Percentiles rank a stretch among this genome's conserved stretches.
Evolutionary conservation across 92 coral and sea anemone species (phyloP).

Genomic region (Actinernus sp.): DNA sequence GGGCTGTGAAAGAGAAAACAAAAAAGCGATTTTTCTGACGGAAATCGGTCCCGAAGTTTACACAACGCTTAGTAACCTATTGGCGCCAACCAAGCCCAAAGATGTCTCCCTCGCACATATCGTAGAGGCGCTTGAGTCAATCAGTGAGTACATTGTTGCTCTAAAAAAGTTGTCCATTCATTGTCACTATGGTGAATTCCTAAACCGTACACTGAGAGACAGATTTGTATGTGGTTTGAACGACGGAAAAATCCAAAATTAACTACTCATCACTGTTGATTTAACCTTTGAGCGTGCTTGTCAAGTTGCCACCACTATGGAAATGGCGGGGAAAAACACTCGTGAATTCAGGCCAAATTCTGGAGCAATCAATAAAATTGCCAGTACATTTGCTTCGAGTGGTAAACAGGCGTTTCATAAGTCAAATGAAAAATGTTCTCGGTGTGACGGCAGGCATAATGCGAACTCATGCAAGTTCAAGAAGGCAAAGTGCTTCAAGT

Average conservation of each 20-base stretch:
- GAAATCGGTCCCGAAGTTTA: conserved; percentile 64
- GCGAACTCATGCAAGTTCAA: conserved; percentile 48
- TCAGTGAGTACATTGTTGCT: conserved; percentile 41
- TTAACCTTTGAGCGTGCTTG: conserved; percentile 54
- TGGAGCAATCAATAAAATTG: conserved; percentile 12
- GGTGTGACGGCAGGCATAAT: conserved; percentile 59
- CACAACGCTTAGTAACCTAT: conserved; percentile 35
- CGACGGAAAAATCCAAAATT: conserved; percentile 55
- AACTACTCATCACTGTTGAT: conserved; percentile 26
- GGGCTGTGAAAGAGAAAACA: conserved; percentile 28
- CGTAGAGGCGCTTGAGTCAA: conserved; percentile 24
- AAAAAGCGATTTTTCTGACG: conserved; percentile 51
- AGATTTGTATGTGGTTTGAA: conserved; percentile 64
- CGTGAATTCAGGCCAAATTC: conserved; percentile 51
- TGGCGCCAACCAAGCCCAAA: conserved; percentile 43
- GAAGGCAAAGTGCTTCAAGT: conserved; percentile 43
- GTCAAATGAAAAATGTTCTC: conserved; percentile 21
- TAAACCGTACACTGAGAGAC: conserved; percentile 47
- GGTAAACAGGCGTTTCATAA: conserved; percentile 8
- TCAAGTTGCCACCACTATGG: conserved; percentile 55
- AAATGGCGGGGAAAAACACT: conserved; percentile 70
- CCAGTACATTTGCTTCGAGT: conserved; percentile 25
- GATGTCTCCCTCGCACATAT: conserved; percentile 30
- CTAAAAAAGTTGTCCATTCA: conserved; percentile 52
- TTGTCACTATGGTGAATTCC: conserved; percentile 62